Evolutionary conservation across 2,888 invertebrate genomes (phyloP).

Genomic region (Pantelozetes paolii): DNA sequence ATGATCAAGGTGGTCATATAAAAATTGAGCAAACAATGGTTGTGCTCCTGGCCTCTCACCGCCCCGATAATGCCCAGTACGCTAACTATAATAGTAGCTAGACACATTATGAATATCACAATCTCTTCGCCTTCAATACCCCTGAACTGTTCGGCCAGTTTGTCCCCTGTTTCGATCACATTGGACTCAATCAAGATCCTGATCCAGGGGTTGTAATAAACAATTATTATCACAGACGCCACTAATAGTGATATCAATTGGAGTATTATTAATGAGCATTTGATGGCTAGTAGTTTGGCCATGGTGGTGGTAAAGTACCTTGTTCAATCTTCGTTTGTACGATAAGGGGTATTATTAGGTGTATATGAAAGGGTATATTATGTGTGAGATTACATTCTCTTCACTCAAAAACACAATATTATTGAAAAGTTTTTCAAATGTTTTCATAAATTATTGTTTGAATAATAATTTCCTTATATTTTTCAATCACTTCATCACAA

Average conservation of each 20-base stretch:
- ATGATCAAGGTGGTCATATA: slow-evolving; percentile 41
- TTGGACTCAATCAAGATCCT: slow-evolving; percentile 25
- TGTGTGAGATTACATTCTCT: no score
- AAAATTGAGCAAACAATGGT: slow-evolving; percentile 40
- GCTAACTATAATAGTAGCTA: slow-evolving; percentile 29
- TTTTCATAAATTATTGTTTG: no score
- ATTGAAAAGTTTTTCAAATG: no score
- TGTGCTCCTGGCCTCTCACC: slow-evolving; percentile 25
- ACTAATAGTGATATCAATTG: slow-evolving; percentile 36
- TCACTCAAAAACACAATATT: no score
- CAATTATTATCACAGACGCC: slow-evolving; percentile 38
- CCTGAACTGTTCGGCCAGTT: slow-evolving; percentile 38
- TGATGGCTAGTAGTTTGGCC: slow-evolving; percentile 36
- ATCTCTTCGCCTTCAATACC: slow-evolving; percentile 39
- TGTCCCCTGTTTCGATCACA: not conserved
- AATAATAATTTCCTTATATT: no score
- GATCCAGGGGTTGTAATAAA: slow-evolving; percentile 41
- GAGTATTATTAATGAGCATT: slow-evolving; percentile 26
- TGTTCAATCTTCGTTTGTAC: no score
- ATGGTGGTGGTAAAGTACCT: no score
- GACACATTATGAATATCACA: slow-evolving; percentile 37
- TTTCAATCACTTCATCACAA: no score
- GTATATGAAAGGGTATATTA: no score
- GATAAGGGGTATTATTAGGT: no score
- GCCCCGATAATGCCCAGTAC: slow-evolving; percentile 36